Conservation (phyloP, 2,113 vertebrate genomes). For the Mustelus asterias region DNA sequence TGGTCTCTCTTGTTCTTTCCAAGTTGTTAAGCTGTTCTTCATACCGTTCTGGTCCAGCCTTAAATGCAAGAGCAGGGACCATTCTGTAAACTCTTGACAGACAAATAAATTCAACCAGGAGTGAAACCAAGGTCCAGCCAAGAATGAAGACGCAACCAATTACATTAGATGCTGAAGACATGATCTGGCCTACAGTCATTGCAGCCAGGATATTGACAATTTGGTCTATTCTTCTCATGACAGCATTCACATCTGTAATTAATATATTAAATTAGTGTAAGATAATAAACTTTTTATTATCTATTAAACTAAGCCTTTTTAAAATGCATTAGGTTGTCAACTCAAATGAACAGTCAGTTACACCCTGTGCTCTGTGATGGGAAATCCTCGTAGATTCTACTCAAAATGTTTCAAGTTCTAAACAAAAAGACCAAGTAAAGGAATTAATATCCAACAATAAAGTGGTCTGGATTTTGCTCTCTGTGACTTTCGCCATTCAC, state of each 20-base stretch:
- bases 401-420: background rate
- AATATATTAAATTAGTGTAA: background rate
- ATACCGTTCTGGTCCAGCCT: slow-evolving; percentile 49
- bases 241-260: background rate
- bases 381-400: background rate
- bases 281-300: background rate
- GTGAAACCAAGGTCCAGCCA: slow-evolving; percentile 66
- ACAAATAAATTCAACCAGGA: slow-evolving; percentile 65
- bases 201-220: background rate
- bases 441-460: background rate
- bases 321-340: background rate
- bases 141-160: slow-evolving; percentile 69
- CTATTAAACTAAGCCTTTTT: background rate
- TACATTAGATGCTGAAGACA: slow-evolving; percentile 53
- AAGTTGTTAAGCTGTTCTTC: slow-evolving; percentile 46
- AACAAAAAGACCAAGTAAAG: background rate
- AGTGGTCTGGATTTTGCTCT: background rate
- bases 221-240: slow-evolving; percentile 6
- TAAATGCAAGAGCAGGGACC: slow-evolving; percentile 60
- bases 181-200: slow-evolving; percentile 1
- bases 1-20: slow-evolving; percentile 50
- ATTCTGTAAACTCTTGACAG: slow-evolving; percentile 63
- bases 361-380: background rate
- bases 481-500: background rate
- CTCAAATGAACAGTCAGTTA: background rate